Evolutionary conservation across 2,797 vertebrate species (phyloP), one percentile per base, ranked within the genome.

Genomic region (Amphiprion clarkii): DNA sequence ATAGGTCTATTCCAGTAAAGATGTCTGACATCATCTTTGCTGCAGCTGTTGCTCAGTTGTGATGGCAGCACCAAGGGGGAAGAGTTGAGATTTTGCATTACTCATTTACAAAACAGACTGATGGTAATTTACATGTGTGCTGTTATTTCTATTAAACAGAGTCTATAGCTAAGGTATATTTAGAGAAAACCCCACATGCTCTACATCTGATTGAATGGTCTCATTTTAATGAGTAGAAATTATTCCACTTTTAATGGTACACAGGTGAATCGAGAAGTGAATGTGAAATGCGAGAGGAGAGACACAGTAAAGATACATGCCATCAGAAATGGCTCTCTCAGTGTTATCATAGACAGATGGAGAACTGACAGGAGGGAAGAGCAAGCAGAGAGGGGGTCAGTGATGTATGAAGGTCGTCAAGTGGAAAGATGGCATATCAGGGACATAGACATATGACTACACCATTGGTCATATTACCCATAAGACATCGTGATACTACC

Each of bases 381-480:
- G 57, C 55, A 78, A 79, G 52, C 60, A 79, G 70, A 70, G 62
- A 52, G 72, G 61, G 23, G 51, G 33, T 79, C 78, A 83, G 36
- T 76, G 79, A 79, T 79, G 68, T 66, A 80, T 81, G 69, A 88
- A 85, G 61, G 6, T 71, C 68, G 71, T 88, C 83, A 77, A 81
- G 75, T 88, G 75, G 66, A 88, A 82, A 82, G 21, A 64, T 78
- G 73, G 44, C 60, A 58, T 51, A 74, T 75, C 61, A 57, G 48
- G 14, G 29, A 77, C 60, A 63, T 48, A 8, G 62, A 62, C 19
- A 67, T 58, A 77, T 65, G 46, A 73, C 64, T 29, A 67, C 21
- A 23, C 53, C 60, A 46, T 14, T 67, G 75, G 83, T 87, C 58
- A 67, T 21, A 65, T 85, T 85, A 88, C 68, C 68, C 63, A 82